These are phyloP conservation scores for Epinotia demarniana DNA, from an alignment of 2,888 invertebrate genomes.

Conservation along the genomic window DNA sequence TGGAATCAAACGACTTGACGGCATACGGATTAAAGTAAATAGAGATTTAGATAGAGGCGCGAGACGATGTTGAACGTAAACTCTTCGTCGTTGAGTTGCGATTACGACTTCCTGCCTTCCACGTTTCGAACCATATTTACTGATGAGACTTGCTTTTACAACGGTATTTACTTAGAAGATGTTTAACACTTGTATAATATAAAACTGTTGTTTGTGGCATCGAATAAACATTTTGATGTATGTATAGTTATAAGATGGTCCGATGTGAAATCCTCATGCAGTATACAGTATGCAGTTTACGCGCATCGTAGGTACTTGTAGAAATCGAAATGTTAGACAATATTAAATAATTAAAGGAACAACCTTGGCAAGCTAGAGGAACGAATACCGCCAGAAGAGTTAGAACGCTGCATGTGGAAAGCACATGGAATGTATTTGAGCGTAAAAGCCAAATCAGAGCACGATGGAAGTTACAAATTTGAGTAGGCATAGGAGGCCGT, in stretches of 20 bases:
- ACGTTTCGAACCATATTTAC: background rate
- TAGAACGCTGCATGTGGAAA: constrained; percentile 55
- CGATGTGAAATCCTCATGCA: constrained; percentile 57
- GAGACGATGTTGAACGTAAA: constrained; percentile 15
- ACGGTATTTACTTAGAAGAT: too few relatives aligned
- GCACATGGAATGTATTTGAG: constrained; percentile 63
- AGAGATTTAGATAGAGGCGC: constrained; percentile 27
- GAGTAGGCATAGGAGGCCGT: constrained; percentile 72
- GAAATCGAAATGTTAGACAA: background rate
- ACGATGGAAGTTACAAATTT: constrained; percentile 84
- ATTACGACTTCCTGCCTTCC: background rate
- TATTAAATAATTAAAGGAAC: too few relatives aligned
- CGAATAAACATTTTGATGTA: constrained; percentile 62
- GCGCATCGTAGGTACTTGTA: background rate
- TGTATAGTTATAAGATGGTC: constrained; percentile 56
- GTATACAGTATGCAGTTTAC: background rate
- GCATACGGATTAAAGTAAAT: constrained; percentile 16
- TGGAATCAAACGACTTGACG: constrained; percentile 4
- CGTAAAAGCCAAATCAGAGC: constrained; percentile 72
- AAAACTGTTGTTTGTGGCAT: constrained; percentile 51
- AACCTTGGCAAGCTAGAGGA: too few relatives aligned
- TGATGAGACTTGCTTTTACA: background rate
- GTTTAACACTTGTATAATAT: background rate
- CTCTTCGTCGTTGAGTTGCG: background rate
- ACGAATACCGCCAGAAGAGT: background rate